Evolutionary conservation across 2,888 invertebrate genomes (phyloP).

Genomic region (Scelioninae gen. 2): DNA sequence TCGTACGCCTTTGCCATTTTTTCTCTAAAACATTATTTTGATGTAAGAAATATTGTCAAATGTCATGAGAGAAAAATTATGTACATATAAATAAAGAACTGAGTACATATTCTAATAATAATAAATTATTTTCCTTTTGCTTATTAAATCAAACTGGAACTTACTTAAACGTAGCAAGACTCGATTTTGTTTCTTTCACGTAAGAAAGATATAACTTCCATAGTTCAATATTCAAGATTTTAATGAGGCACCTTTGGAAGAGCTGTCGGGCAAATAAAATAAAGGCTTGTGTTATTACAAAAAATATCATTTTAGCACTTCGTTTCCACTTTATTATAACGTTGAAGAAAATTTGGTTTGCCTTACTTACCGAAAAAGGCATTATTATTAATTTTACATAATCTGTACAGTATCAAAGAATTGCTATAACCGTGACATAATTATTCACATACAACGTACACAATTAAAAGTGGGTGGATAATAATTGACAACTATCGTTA

Average conservation of each 20-base stretch:
- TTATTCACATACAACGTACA: constrained; percentile 7
- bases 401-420: no score
- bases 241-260: constrained; percentile 98
- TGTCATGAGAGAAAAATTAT: no score
- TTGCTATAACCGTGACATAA: no score
- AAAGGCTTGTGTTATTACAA: constrained; percentile 1
- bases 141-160: constrained; percentile 69
- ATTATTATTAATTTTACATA: constrained; percentile 46
- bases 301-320: constrained; percentile 18
- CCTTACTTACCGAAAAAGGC: constrained; percentile 72
- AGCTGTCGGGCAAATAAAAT: constrained; percentile 80
- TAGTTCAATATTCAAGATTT: constrained; percentile 98
- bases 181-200: constrained; percentile 97
- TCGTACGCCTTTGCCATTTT: constrained; percentile 99
- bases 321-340: constrained; percentile 32
- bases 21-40: constrained; percentile 81
- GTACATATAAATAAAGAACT: no score
- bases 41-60: neutral
- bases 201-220: constrained; percentile 99
- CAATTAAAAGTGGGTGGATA: constrained; percentile 68
- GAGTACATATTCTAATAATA: no score
- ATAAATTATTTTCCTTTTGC: neutral
- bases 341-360: no score
- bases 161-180: constrained; percentile 94
- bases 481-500: constrained; percentile 72